A percentile compares a stretch with the other conserved stretches of the same genome.
Conservation (phyloP, 1,140 invertebrate genomes). For the Holcopasites calliopsidis region DNA sequence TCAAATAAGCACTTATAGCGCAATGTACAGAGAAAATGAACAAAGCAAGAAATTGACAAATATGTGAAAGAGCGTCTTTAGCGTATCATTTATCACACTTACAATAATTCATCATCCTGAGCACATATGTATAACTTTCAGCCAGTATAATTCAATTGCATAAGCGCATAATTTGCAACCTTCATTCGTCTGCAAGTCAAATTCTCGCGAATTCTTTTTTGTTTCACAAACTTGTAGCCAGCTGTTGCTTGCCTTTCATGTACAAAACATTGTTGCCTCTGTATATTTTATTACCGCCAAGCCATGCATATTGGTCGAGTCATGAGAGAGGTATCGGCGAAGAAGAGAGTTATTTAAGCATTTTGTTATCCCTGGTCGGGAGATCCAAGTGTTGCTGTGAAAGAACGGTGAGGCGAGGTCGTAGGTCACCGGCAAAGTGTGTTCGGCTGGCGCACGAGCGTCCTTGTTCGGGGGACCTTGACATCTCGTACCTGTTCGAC, state of each 20-base stretch:
- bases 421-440: conserved; percentile 39
- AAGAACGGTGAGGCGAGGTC: conserved; percentile 25
- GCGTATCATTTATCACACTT: too few relatives aligned
- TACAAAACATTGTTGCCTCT: not conserved
- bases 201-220: conserved; percentile 19
- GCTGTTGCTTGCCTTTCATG: not conserved
- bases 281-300: not conserved
- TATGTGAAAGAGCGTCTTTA: too few relatives aligned
- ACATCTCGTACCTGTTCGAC: conserved; percentile 47
- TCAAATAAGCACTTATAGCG: too few relatives aligned
- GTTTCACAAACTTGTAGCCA: conserved; percentile 13
- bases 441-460: conserved; percentile 20
- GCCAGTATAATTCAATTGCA: not conserved
- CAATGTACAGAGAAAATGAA: too few relatives aligned
- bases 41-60: too few relatives aligned
- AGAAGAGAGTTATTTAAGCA: conserved; percentile 42
- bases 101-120: not conserved
- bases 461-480: conserved; percentile 59
- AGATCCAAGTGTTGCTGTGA: conserved; percentile 12
- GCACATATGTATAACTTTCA: not conserved
- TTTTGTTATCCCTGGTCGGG: conserved; percentile 40
- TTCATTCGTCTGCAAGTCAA: not conserved
- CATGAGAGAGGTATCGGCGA: conserved; percentile 1
- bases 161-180: not conserved
- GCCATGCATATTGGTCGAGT: not conserved